phyloP scores from a whole-genome alignment of 2,113 vertebrate genomes.

The Saccopteryx leptura region DNA sequence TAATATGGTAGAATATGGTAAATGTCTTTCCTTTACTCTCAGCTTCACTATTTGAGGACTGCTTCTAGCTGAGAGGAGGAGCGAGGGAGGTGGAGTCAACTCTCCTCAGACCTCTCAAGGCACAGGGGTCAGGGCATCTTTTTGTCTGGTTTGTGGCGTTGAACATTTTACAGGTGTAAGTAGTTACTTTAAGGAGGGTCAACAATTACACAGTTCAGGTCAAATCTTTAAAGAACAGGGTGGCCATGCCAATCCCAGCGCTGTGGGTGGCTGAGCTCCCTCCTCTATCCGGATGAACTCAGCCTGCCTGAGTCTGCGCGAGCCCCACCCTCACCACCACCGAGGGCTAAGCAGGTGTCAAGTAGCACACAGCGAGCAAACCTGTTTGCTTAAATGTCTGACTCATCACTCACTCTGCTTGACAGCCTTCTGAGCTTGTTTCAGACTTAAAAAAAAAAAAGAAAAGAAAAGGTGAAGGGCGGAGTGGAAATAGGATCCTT shows the following conservation, averaged over 20 bases:
- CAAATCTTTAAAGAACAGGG: neutral
- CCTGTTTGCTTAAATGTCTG: conserved; percentile 50
- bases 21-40: neutral
- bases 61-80: neutral
- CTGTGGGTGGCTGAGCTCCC: neutral
- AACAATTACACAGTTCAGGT: neutral
- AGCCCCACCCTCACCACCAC: neutral
- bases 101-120: neutral
- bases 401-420: conserved; percentile 70
- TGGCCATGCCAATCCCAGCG: neutral
- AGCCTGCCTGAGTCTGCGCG: neutral
- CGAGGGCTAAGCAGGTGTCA: neutral
- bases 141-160: neutral
- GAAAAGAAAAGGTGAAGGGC: neutral
- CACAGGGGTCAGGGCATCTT: neutral
- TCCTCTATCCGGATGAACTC: neutral
- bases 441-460: conserved; percentile 53
- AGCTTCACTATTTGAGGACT: neutral
- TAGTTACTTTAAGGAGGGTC: neutral
- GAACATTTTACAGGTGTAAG: neutral
- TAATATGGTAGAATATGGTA: neutral
- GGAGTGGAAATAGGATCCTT: conserved; percentile 71
- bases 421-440: conserved; percentile 63
- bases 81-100: neutral
- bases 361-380: neutral